Evolutionary conservation across 1,140 invertebrate genomes (phyloP).

Genomic region (Pentalonia nigronervosa): DNA sequence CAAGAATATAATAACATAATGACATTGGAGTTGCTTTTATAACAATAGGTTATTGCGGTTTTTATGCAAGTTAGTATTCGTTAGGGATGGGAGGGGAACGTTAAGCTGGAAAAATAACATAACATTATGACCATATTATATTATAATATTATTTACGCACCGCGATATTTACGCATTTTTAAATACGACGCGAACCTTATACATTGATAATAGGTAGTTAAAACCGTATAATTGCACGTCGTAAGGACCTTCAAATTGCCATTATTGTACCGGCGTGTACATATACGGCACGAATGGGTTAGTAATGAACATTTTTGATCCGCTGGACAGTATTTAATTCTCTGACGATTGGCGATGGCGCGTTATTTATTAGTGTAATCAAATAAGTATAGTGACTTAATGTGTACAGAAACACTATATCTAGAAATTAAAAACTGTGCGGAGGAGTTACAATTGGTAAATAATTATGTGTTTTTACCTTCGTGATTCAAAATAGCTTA

Average conservation of each 20-base stretch:
- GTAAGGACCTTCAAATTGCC: background rate
- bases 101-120: background rate
- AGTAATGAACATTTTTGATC: background rate
- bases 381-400: background rate
- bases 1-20: constrained; percentile 27
- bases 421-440: background rate
- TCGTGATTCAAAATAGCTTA: background rate
- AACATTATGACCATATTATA: background rate
- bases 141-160: background rate
- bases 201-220: constrained; percentile 5
- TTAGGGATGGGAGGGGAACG: background rate
- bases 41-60: constrained; percentile 15
- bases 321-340: background rate
- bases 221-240: background rate
- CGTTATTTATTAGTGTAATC: background rate
- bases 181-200: background rate
- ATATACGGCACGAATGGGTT: background rate
- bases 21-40: constrained; percentile 26
- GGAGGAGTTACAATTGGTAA: background rate
- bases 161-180: background rate
- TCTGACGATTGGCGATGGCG: background rate
- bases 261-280: background rate
- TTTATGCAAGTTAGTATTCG: constrained; percentile 18
- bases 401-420: background rate
- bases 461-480: background rate